Percentiles rank a stretch among this genome's conserved stretches.
phyloP scores from a whole-genome alignment of 2,113 vertebrate genomes.

The Opisthocomus hoazin region DNA sequence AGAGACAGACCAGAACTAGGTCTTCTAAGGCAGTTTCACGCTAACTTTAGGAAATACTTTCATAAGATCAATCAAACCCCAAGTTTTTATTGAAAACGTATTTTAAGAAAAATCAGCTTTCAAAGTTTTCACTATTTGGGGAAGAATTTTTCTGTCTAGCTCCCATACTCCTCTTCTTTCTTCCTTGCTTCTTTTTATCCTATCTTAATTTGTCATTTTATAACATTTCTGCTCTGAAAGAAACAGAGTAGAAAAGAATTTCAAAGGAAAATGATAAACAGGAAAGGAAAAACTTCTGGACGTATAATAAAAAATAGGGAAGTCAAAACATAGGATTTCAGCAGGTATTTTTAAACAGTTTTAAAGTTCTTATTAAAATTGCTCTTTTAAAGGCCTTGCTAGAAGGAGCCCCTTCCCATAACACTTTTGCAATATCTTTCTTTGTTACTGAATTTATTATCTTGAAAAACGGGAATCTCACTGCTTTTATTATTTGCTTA shows the following conservation, averaged over 20 bases:
- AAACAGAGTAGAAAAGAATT: neutral
- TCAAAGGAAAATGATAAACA: neutral
- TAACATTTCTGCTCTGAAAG: neutral
- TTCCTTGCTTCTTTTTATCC: neutral
- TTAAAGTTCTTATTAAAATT: neutral
- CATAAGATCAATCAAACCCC: fast-evolving
- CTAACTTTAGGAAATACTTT: neutral
- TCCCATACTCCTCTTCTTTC: neutral
- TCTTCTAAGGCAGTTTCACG: neutral
- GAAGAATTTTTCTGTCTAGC: neutral
- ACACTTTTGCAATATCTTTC: neutral
- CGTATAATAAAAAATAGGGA: neutral
- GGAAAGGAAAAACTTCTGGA: neutral
- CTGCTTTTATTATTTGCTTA: neutral
- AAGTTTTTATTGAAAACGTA: neutral
- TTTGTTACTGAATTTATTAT: neutral
- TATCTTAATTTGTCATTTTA: neutral
- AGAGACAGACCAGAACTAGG: neutral
- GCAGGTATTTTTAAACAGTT: neutral
- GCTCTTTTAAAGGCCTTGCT: neutral
- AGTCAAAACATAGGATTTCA: neutral
- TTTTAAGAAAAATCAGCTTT: neutral
- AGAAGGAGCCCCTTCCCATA: neutral
- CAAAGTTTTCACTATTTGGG: neutral
- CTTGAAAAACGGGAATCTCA: neutral